Conservation (phyloP, 2,113 vertebrate genomes). For the Callaeas wilsoni region DNA sequence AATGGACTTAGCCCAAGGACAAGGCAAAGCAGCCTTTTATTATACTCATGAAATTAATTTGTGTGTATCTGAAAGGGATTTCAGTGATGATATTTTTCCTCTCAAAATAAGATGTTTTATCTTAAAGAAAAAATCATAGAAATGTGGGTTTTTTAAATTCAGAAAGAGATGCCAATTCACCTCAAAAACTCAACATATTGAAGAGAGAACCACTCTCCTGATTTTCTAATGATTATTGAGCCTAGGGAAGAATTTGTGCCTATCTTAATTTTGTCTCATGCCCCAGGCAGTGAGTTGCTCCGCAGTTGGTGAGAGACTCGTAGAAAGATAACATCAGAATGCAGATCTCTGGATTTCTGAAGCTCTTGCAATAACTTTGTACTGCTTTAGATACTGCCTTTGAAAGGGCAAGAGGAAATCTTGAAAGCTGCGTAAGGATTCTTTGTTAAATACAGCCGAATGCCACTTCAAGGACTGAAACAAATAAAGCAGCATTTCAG, state of each 20-base stretch:
- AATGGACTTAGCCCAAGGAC: neutral
- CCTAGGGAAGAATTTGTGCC: neutral
- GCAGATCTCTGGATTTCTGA: neutral
- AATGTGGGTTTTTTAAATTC: neutral
- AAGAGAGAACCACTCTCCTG: neutral
- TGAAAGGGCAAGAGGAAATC: neutral
- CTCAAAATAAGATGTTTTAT: neutral
- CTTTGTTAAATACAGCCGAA: neutral
- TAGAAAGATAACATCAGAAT: neutral
- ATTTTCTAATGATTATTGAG: neutral
- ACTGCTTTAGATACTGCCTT: neutral
- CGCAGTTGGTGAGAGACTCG: neutral
- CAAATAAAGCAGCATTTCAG: neutral
- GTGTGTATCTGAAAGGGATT: neutral
- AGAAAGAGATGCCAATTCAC: neutral
- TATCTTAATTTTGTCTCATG: neutral
- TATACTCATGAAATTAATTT: neutral
- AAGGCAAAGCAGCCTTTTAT: neutral
- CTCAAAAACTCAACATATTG: neutral
- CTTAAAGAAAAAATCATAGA: neutral
- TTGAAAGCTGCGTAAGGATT: fast-evolving
- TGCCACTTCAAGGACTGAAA: neutral
- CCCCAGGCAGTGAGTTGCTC: conserved; percentile 14
- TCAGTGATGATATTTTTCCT: neutral
- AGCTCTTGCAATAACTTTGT: neutral